Evolutionary conservation across 2,888 invertebrate species (phyloP), one percentile per base, ranked within the genome.

Genomic region (Platypus cylindrus): DNA sequence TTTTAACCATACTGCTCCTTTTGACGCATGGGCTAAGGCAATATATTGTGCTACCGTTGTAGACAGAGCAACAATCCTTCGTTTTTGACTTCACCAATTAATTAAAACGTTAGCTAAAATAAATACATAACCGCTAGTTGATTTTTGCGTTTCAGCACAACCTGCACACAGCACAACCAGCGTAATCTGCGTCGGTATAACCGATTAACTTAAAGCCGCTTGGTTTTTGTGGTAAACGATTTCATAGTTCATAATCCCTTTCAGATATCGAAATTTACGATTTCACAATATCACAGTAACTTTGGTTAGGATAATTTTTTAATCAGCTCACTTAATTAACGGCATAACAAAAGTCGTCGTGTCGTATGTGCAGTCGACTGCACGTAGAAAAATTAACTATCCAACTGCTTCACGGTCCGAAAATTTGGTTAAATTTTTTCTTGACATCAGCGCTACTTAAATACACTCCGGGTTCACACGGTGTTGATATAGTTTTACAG

Each of bases 1-100:
- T 11, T 20, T n/a, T n/a, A 33, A 27, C 33, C 26, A 33, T 4
- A 33, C 7, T 25, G 27, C 27, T 17, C 27, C 33, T 27, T 33
- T 33, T 3, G 18, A 13, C 4, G n/a, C 33, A 24, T 25, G 22
- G n/a, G 32, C 12, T n/a, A 24, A 22, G 24, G 32, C 32, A 5
- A 32, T 34, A 24, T 26, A 32, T 5, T 32, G 31, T 8, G 35
- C 29, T 30, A 32, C 35, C 5, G 36, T 36, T 9, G 31, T 36
- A 5, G 36, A 36, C 9, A 15, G 17, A 3, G 36, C 11, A 12
- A 36, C 36, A 9, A 22, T 16, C n/a, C n/a, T n/a, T 36, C 32
- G 36, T n/a, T 14, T 15, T 25, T 31, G 7, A 18, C 24, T 24
- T 13, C 23, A 16, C 36, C 36, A 36, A 11, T 30, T 31, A 11